Evolutionary conservation across 2,888 invertebrate species (phyloP).

Genomic region (Pristionchus japonicus): DNA sequence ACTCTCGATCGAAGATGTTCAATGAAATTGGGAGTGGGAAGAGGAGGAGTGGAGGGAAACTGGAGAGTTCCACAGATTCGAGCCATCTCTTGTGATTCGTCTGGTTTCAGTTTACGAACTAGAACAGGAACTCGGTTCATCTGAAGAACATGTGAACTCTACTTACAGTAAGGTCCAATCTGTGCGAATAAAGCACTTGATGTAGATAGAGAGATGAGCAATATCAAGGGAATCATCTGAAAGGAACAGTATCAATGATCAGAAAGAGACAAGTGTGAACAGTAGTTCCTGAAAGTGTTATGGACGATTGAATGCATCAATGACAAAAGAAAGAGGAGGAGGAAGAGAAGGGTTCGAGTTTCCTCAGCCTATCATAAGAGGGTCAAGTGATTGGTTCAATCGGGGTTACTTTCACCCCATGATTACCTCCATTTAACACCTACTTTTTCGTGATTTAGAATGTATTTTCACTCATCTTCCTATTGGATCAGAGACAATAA

Average conservation of each 20-base stretch:
- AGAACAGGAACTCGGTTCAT: neutral
- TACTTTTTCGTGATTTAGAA: neutral
- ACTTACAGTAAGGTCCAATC: neutral
- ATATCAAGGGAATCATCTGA: neutral
- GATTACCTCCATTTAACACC: neutral
- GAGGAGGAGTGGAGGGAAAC: neutral
- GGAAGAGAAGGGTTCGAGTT: neutral
- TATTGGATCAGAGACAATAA: neutral
- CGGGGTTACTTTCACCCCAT: neutral
- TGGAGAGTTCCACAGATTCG: slow-evolving; percentile 16
- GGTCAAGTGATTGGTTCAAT: slow-evolving; percentile 11
- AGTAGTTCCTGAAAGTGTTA: neutral
- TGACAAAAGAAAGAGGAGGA: neutral
- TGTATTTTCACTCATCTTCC: neutral
- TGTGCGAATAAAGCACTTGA: neutral
- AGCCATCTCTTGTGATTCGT: slow-evolving; percentile 16
- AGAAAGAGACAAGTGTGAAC: neutral
- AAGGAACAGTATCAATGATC: neutral
- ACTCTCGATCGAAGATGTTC: neutral
- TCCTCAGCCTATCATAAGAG: neutral
- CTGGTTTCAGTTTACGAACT: neutral
- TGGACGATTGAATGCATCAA: neutral
- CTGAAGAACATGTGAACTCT: too few relatives aligned
- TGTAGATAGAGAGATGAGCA: neutral
- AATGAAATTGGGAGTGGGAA: neutral